Evolutionary conservation across 2,113 vertebrate species (phyloP).

Genomic region (Stercorarius parasiticus): DNA sequence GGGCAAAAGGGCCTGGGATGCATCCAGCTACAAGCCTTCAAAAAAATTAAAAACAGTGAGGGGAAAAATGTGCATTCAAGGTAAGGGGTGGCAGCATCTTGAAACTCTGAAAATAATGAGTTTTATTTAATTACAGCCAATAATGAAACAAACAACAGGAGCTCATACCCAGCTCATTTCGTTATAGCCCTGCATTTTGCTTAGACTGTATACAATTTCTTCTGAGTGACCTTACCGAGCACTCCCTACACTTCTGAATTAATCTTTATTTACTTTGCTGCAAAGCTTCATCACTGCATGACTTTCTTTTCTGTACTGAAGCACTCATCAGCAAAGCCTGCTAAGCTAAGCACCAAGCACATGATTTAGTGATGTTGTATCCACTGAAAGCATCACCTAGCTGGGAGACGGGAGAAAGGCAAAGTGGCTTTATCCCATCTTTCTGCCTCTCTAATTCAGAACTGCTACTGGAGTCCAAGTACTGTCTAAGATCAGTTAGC

Average conservation of each 20-base stretch:
- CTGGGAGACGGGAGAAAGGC: not conserved
- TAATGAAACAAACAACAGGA: not conserved
- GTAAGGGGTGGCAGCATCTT: not conserved
- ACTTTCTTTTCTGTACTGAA: not conserved
- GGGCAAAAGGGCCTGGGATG: not conserved
- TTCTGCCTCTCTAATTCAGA: not conserved
- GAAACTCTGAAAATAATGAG: not conserved
- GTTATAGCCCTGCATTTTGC: not conserved
- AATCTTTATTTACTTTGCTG: slow-evolving; percentile 53
- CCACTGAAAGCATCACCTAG: not conserved
- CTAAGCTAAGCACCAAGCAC: not conserved
- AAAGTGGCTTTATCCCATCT: not conserved
- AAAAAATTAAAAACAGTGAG: not conserved
- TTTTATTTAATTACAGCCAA: not conserved
- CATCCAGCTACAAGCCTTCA: not conserved
- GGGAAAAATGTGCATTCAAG: not conserved
- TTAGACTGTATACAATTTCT: not conserved
- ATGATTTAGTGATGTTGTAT: not conserved
- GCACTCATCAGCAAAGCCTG: not conserved
- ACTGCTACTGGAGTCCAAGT: not conserved
- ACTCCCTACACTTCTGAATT: not conserved
- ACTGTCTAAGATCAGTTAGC: not conserved
- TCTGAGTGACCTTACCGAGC: not conserved
- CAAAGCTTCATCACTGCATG: not conserved
- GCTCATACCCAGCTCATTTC: not conserved